Percentiles rank a stretch among this genome's conserved stretches.
These are phyloP conservation scores for Zaprionus inermis DNA, from an alignment of 1,140 invertebrate genomes.

Conservation along the genomic window DNA sequence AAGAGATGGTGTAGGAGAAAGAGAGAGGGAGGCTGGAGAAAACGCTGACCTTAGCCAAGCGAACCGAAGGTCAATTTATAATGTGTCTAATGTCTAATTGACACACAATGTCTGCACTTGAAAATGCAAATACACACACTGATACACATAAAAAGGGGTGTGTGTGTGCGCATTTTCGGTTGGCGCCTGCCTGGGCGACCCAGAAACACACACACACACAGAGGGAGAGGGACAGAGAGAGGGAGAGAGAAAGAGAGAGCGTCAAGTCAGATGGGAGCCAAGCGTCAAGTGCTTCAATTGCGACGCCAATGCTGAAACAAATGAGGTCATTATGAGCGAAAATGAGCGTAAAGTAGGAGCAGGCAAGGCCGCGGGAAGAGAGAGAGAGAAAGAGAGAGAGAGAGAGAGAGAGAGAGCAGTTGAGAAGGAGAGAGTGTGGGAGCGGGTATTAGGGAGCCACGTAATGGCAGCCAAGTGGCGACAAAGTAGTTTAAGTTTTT, in stretches of 20 bases:
- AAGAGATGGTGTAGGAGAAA: neutral
- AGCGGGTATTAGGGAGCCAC: conserved; percentile 15
- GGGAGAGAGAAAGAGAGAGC: too few relatives aligned
- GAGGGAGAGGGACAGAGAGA: conserved; percentile 28
- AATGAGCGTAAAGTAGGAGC: conserved; percentile 6
- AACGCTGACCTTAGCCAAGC: conserved; percentile 27
- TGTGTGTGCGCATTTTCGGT: conserved; percentile 11
- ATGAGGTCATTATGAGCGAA: conserved; percentile 73
- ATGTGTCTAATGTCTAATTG: conserved; percentile 58
- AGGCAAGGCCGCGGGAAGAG: conserved; percentile 5
- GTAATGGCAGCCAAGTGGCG: conserved; percentile 69
- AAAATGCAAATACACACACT: conserved; percentile 25
- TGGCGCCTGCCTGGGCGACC: conserved; percentile 54
- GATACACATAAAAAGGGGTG: neutral
- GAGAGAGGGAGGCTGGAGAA: neutral
- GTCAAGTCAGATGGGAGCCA: conserved; percentile 6
- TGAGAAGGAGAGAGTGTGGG: neutral
- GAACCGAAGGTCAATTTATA: conserved; percentile 40
- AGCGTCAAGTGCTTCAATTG: conserved; percentile 58
- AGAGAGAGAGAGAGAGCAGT: neutral
- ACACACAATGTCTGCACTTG: conserved; percentile 60
- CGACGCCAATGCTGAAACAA: conserved; percentile 72
- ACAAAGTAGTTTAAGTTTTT: conserved; percentile 80
- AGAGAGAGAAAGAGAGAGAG: neutral
- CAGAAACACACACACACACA: conserved; percentile 61